Evolutionary conservation across 30 jellyfish, hydroid and myxozoan genomes (phyloP).

Genomic region (Morbakka virulenta): DNA sequence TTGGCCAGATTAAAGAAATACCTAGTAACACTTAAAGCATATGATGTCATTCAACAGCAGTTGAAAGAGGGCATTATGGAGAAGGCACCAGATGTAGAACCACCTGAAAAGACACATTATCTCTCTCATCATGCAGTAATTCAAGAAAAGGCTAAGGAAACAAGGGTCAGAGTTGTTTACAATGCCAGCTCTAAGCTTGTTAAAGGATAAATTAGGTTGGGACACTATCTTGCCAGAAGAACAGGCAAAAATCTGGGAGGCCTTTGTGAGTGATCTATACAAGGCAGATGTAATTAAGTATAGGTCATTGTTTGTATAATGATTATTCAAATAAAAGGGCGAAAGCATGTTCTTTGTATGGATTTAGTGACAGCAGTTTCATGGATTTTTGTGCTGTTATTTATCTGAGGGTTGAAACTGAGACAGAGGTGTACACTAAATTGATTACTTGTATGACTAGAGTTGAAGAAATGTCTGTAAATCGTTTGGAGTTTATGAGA

Average conservation of each 20-base stretch:
- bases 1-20: no score
- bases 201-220: conserved; percentile 16
- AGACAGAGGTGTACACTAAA: neutral
- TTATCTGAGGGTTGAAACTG: conserved; percentile 4
- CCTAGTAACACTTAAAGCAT: no score
- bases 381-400: conserved; percentile 7
- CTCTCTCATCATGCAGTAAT: no score
- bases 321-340: neutral
- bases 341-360: neutral
- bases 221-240: conserved; percentile 2
- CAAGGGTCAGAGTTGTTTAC: no score
- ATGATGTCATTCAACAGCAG: no score
- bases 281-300: neutral
- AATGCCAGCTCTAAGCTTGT: no score
- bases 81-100: no score
- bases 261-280: neutral
- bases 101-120: no score
- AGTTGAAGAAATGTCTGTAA: conserved; percentile 7
- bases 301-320: neutral
- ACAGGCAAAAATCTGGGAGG: neutral
- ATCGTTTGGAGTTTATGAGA: conserved; percentile 23
- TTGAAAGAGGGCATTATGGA: no score
- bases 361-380: neutral
- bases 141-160: no score
- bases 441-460: conserved; percentile 12